Evolutionary conservation across 2,797 vertebrate species (phyloP), one percentile per base, ranked within the genome.

Genomic region (Erithacus rubecula): DNA sequence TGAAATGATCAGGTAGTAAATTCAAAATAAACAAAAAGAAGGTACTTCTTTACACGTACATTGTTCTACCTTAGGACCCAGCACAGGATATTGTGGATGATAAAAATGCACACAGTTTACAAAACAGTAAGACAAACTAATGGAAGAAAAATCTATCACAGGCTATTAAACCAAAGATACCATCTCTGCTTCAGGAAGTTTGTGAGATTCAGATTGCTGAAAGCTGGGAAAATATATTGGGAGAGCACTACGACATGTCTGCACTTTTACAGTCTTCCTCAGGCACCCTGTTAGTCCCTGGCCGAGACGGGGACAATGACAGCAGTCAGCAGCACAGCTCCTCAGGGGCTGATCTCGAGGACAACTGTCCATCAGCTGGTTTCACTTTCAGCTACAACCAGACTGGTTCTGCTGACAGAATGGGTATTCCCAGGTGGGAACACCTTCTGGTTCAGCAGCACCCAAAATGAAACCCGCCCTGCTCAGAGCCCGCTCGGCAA

Each of bases 131-230:
- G 62, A 88, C 76, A 90, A 95, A 95, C 67, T 89, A 90, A 95
- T 94, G 90, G 80, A 90, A 86, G 83, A 94, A 94, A 96, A 96
- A 94, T 84, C 83, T 94, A 94, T 84, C 83, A 41, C 22, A 23
- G 39, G 77, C 85, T 89, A 79, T 86, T 96, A 95, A 86, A 95
- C 21, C 9, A 59, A 72, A 94, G 91, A 93, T 94, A 94, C 17
- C 63, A 96, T 95, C 95, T 91, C 91, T 91, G 69, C 39, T 90
- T 83, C 94, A 94, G 94, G 95, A 96, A 96, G 95, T 90, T 95
- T 93, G 90, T n/a, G 69, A 96, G 77, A 94, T 95, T 68, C 55
- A 91, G 85, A 94, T 76, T 95, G 87, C 63, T 76, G 93, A 90
- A 94, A 90, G 69, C 83, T 93, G 63, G 88, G 83, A 94, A 95